Evolutionary conservation across 1,140 invertebrate genomes (phyloP), one percentile per base, ranked within the genome.

Genomic region (Calliphora vicina): DNA sequence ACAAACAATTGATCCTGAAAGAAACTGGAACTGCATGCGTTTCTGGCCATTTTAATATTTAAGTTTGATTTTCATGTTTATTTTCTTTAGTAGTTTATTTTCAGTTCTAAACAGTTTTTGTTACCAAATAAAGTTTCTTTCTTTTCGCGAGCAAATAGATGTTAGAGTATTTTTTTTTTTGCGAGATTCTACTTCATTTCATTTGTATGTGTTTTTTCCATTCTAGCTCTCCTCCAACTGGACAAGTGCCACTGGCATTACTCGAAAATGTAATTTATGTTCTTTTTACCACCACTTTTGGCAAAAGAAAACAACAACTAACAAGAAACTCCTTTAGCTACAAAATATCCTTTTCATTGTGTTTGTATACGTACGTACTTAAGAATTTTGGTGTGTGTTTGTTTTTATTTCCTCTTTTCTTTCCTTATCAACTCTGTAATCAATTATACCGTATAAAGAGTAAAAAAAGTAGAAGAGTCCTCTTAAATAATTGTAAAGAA

Each of bases 191-290:
- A 67, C n/a, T 67, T 67, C n/a, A 67, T 67, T 67, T 20, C 61
- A 67, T 17, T 67, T 61, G 50, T 61, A 61, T 61, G n/a, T n/a
- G n/a, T n/a, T n/a, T n/a, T 57, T 57, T 57, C 50, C 50, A 5
- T n/a, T 10, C 5, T 57, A 13, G 3, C n/a, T 57, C 50, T 15
- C 9, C 20, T n/a, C 4, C 57, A 67, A 67, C 61, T 67, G 61
- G 61, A 67, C 61, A 67, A 67, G 61, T 67, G 61, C 61, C 61
- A 67, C 61, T 67, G 20, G 61, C 61, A 67, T 67, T 67, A 67
- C 61, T 67, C 20, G 61, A 67, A 23, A 67, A 67, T 67, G 61
- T 67, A 67, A 67, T 67, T 67, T 67, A 67, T 67, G 61, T 67
- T 67, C 61, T 67, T 20, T 67, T 67, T 67, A 23, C 61, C 61